Evolutionary conservation across 2,797 vertebrate genomes (phyloP).

Genomic region (Helostoma temminkii): DNA sequence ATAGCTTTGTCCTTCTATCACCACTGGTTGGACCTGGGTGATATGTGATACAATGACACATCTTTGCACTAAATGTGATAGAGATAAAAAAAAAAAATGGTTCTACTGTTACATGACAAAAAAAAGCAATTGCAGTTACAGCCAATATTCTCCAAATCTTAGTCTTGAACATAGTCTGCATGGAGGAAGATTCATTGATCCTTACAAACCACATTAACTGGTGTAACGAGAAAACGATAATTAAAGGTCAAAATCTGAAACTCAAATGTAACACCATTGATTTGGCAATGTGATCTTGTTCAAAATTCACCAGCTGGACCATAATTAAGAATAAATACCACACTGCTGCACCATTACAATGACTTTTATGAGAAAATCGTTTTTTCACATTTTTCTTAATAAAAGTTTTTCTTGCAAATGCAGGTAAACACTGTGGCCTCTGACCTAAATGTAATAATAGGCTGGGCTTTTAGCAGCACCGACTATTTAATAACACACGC

Average conservation of each 20-base stretch:
- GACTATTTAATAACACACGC: too few relatives aligned
- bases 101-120: background rate
- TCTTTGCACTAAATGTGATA: background rate
- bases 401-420: background rate
- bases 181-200: background rate
- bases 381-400: background rate
- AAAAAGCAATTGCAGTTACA: background rate
- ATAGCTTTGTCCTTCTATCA: background rate
- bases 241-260: slow-evolving; percentile 32
- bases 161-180: background rate
- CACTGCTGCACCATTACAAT: background rate
- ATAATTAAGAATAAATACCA: background rate
- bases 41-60: background rate
- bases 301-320: background rate
- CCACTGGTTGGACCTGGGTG: background rate
- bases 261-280: background rate
- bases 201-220: background rate
- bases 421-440: background rate
- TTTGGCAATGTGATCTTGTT: background rate
- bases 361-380: background rate
- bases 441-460: slow-evolving; percentile 40
- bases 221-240: background rate
- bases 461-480: slow-evolving; percentile 50
- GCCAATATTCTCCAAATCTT: background rate
- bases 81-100: background rate